Evolutionary conservation across 2,797 vertebrate species (phyloP).

Genomic region (Tangara arthus): DNA sequence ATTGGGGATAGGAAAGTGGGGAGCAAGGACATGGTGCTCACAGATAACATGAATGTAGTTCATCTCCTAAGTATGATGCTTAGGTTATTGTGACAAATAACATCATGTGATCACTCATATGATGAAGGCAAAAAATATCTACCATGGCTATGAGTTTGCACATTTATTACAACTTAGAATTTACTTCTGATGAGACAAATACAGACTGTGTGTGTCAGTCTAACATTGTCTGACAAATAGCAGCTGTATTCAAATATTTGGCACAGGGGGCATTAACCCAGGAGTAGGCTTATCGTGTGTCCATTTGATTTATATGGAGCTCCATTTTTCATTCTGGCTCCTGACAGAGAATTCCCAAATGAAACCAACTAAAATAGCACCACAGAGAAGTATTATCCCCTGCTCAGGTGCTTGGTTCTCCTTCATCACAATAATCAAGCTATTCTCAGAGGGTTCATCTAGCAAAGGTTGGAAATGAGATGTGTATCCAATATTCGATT

Average conservation of each 20-base stretch:
- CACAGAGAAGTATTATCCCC: background rate
- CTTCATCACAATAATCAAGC: slow-evolving; percentile 13
- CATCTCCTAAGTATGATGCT: background rate
- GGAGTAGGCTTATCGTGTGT: background rate
- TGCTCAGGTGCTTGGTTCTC: background rate
- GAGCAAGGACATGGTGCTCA: background rate
- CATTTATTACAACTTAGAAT: background rate
- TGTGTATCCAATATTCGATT: background rate
- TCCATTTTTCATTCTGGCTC: background rate
- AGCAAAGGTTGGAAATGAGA: background rate
- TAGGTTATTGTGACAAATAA: background rate
- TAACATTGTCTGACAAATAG: background rate
- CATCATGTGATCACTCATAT: background rate
- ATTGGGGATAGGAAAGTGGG: background rate
- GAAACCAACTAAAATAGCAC: background rate
- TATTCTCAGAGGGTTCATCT: slow-evolving; percentile 21
- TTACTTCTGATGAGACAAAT: background rate
- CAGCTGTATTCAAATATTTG: background rate
- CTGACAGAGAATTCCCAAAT: background rate
- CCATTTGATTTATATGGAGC: background rate
- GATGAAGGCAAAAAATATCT: background rate
- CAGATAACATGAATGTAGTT: background rate
- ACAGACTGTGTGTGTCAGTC: background rate
- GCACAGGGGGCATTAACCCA: background rate
- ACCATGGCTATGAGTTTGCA: background rate